A percentile compares a stretch with the other conserved stretches of the same genome.
phyloP scores from a whole-genome alignment of 2,113 vertebrate species.

The Oreochromis aureus region DNA sequence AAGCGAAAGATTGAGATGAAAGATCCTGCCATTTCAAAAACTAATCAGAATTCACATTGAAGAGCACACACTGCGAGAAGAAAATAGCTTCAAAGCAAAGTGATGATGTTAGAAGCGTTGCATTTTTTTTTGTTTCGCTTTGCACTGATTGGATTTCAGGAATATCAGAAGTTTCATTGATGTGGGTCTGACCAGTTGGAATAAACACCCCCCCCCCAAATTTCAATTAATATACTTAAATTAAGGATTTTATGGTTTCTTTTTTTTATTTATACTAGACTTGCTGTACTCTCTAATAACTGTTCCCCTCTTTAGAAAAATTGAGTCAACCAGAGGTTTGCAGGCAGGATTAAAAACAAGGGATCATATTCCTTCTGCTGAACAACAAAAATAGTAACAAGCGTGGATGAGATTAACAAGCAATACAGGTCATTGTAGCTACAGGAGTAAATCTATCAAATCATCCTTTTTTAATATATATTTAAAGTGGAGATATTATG shows the following conservation, averaged over 20 bases:
- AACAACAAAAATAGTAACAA: neutral
- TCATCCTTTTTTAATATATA: neutral
- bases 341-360: neutral
- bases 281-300: neutral
- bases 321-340: neutral
- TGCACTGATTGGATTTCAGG: neutral
- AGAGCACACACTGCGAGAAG: neutral
- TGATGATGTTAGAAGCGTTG: neutral
- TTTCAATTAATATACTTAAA: neutral
- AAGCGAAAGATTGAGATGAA: slow-evolving; percentile 26
- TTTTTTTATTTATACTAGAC: neutral
- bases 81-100: slow-evolving; percentile 32
- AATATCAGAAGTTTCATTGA: neutral
- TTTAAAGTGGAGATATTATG: neutral
- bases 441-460: neutral
- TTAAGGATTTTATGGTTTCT: neutral
- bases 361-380: neutral
- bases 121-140: neutral
- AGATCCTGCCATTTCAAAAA: slow-evolving; percentile 34
- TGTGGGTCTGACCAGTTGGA: neutral
- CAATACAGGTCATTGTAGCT: neutral
- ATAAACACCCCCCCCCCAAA: neutral
- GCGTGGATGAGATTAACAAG: neutral
- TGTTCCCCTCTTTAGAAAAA: neutral
- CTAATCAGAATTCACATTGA: slow-evolving; percentile 21